Evolutionary conservation across 2,797 vertebrate species (phyloP), one percentile per base, ranked within the genome.

Genomic region (Zenarchopterus dispar): DNA sequence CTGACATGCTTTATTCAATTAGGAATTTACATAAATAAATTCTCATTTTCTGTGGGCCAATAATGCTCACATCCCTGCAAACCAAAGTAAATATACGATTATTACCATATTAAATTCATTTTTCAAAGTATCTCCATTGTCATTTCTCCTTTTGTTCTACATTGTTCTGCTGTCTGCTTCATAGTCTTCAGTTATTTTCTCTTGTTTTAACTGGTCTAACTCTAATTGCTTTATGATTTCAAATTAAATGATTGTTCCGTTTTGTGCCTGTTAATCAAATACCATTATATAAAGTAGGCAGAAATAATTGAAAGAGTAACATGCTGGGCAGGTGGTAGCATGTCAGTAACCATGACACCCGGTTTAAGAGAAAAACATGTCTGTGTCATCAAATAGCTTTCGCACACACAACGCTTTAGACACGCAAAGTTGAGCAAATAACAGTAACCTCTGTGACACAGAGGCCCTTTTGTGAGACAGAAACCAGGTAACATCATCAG

Each of bases 271-370:
- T 91, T 94, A 93, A 94, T 94, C 93, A 92, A 94, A 94, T 92
- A 93, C 88, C 82, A 92, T 93, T 93, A 90, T 91, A 91, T 93
- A 93, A 93, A 90, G 88, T 88, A 91, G 87, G 82, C 87, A 87
- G 91, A 91, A 85, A 51, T 92, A 93, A 91, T 88, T 90, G 93
- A 93, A 94, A 93, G 84, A 73, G 80, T 80, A 82, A 86, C 92
- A 87, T 92, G 64, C 53, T 73, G 92, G 95, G 94, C 95, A 97
- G 95, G 96, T 94, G 93, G 93, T 84, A 94, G 92, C 96, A 94
- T 89, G 96, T 92, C 94, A 77, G 94, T 95, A 93, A 93, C 96
- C 90, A 93, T 93, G 93, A 94, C 74, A 76, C 70, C 91, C 2
- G 2, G 43, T 86, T 88, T 82, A 76, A 89, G 77, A 82, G 88